Evolutionary conservation across 2,113 vertebrate species (phyloP), one percentile per base, ranked within the genome.

Genomic region (Forbesichthys papilliferus): DNA sequence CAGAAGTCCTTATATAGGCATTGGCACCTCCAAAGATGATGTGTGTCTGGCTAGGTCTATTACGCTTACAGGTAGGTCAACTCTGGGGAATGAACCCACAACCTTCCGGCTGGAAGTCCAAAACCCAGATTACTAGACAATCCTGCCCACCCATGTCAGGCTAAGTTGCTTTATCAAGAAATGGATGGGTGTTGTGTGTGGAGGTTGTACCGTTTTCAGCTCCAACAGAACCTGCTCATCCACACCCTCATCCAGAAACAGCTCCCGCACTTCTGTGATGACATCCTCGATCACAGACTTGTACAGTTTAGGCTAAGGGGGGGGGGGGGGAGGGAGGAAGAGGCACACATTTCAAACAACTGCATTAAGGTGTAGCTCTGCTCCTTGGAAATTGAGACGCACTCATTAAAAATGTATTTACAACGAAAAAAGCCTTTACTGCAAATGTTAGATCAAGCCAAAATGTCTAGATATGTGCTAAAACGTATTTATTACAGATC

Each of bases 221-320:
- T 99, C 98, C 91, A 97, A 89, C 18, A 99, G 94, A 68, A 99
- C 95, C 90, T 99, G 98, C 64, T 99, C 98, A 74, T 99, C 98
- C 64, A 99, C 97, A 66, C 98, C 97, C 85, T 98, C 98, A 48
- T 99, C 96, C 91, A 99, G 92, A 90, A 99, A 99, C 78, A 98
- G 94, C 89, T 99, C 98, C 78, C 98, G 91, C 51, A 98, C 98
- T 82, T 99, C 96, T 80, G 93, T 98, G 86, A 99, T 99, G 79
- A 99, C 98, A 85, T 99, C 98, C 87, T 99, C 97, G 64, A 99
- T 99, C 82, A 99, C 98, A 86, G 94, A 94, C 84, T 93, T 95
- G 61, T 99, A 99, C 49, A 99, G 87, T 90, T 96, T 99, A 95
- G 97, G 97, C 98, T 99, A 3, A 3, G 27, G 27, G 27, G 20